phyloP scores from a whole-genome alignment of 2,888 invertebrate species.

The Lapara coniferarum region DNA sequence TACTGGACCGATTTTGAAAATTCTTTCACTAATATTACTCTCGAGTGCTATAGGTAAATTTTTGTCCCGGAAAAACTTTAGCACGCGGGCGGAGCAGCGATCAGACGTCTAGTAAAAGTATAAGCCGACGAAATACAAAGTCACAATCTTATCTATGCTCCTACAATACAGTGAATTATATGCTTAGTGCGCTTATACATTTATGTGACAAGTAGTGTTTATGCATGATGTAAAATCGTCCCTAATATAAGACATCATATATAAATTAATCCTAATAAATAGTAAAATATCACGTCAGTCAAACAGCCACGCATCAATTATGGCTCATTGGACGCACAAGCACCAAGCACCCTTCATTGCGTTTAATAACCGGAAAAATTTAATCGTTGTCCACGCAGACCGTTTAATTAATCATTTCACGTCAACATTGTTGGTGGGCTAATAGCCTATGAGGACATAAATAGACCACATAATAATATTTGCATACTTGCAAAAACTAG shows the following conservation, averaged over 20 bases:
- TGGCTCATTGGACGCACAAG: background rate
- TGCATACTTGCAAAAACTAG: conserved; percentile 4
- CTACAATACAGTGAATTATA: too few relatives aligned
- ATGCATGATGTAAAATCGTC: too few relatives aligned
- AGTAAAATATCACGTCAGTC: conserved; percentile 5
- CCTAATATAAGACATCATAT: background rate
- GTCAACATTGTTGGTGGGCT: conserved; percentile 21
- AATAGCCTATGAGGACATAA: conserved; percentile 3
- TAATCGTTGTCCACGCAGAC: conserved; percentile 25
- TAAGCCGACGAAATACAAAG: too few relatives aligned
- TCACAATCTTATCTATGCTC: too few relatives aligned
- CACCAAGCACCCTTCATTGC: conserved; percentile 29
- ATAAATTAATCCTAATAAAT: background rate
- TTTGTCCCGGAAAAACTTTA: too few relatives aligned
- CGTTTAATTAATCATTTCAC: conserved; percentile 27
- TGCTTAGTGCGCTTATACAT: too few relatives aligned
- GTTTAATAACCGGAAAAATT: conserved; percentile 27
- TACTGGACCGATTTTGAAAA: too few relatives aligned
- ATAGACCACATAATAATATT: background rate
- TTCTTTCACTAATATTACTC: too few relatives aligned
- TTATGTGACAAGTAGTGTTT: too few relatives aligned
- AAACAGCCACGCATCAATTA: conserved; percentile 2
- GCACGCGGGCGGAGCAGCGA: too few relatives aligned
- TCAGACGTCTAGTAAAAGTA: too few relatives aligned
- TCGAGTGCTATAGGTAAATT: too few relatives aligned